Base-by-base conservation (phyloP, 2,113 vertebrate species). In the Zapornia atra region DNA sequence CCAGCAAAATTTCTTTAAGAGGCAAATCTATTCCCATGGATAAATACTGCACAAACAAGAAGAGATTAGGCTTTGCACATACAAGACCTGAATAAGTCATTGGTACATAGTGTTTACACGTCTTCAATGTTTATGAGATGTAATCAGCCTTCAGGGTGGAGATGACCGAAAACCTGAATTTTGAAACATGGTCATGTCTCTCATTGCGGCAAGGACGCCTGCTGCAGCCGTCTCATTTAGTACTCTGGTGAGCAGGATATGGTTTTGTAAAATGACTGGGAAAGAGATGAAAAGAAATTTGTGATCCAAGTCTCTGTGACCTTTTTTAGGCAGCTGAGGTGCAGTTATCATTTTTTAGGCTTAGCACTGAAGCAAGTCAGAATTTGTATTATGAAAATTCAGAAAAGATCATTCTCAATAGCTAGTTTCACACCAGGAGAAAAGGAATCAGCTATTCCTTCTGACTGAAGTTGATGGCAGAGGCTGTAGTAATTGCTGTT, bases 401-500 rank as follows among this genome's bases (percentile, higher is more conserved):
- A 33, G 38, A 70, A 94, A 94, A 64, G 78, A 77, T 51, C 57
- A 61, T 64, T 92, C 78, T 92, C 70, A 71, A 87, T 36, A 75
- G 50, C 59, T 63, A 69, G 57, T 90, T 80, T 77, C 63, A 57
- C 54, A 72, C 59, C 38, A 82, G 59, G 63, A 92, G 54, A 91
- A 96, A 86, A 77, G 34, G 48, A 90, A 85, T 61, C 82, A 51
- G 46, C 93, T 91, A 94, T 50, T 95, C 34, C 24, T 94, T 81
- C 92, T 46, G 79, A 69, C 71, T 69, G 46, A 78, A 94, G 81
- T 57, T 84, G 79, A 90, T 54, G 70, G 51, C 53, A 88, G 46
- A 92, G 72, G 38, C 82, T 86, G 65, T 70, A 76, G 57, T 82
- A 96, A 97, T 93, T 88, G 90, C 59, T 94, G 73, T 89, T 96